phyloP scores from a whole-genome alignment of 2,113 vertebrate genomes.

The Mesitornis unicolor region DNA sequence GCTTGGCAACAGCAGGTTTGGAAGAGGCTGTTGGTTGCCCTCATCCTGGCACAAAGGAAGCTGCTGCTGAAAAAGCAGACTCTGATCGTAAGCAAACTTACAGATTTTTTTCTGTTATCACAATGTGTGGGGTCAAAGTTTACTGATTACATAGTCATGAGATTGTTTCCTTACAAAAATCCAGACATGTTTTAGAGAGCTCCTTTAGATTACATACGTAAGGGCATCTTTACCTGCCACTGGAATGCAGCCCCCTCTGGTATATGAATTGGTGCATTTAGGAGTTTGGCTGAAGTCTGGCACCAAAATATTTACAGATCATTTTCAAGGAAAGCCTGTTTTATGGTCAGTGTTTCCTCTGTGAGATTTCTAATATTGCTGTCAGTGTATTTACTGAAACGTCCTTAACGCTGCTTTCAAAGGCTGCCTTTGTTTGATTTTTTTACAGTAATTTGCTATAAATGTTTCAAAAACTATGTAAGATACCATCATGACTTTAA shows the following conservation, averaged over 20 bases:
- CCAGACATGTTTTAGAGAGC: background rate
- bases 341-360: background rate
- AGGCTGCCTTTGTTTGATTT: background rate
- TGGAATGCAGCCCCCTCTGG: no score
- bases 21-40: slow-evolving; percentile 64
- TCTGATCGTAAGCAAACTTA: slow-evolving; percentile 74
- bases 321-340: background rate
- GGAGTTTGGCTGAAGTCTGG: background rate
- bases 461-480: background rate
- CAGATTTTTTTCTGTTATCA: background rate
- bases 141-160: background rate
- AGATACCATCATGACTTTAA: background rate
- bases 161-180: background rate
- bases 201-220: background rate
- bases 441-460: background rate
- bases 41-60: slow-evolving; percentile 36
- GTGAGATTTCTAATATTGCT: background rate
- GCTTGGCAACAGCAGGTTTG: slow-evolving; percentile 21
- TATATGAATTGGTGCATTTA: background rate
- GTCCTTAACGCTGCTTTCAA: background rate
- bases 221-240: background rate
- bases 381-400: background rate
- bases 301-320: background rate
- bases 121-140: background rate
- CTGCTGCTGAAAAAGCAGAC: slow-evolving; percentile 59